Conservation (phyloP, 2,797 vertebrate genomes). For the Mormyrus proboscirostris region DNA sequence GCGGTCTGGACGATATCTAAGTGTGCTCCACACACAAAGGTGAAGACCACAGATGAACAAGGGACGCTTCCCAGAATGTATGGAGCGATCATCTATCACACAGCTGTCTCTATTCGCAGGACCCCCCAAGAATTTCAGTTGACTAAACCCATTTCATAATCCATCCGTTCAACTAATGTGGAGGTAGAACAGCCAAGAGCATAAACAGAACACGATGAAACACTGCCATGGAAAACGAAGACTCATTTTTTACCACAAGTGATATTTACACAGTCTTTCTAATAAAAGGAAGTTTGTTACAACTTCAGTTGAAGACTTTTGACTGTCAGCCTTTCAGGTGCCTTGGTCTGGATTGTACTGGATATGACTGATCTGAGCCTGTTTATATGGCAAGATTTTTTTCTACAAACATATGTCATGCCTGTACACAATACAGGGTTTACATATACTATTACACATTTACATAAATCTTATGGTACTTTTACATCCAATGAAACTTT, state of each 20-base stretch:
- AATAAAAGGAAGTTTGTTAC: not conserved
- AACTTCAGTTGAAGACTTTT: not conserved
- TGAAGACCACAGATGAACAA: not conserved
- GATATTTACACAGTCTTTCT: not conserved
- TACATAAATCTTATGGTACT: not conserved
- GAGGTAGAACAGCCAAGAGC: not conserved
- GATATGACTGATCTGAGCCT: not conserved
- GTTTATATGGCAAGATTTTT: not conserved
- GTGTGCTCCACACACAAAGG: not conserved
- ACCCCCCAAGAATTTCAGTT: not conserved
- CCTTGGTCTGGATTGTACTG: not conserved
- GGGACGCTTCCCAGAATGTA: not conserved
- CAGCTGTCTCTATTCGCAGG: not conserved
- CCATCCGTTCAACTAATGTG: not conserved
- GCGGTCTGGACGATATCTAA: not conserved
- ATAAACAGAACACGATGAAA: not conserved
- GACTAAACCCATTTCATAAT: not conserved
- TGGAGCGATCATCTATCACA: not conserved
- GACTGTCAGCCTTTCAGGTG: not conserved
- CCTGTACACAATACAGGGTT: not conserved
- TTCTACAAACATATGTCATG: not conserved
- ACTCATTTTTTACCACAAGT: not conserved
- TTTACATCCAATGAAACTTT: not conserved
- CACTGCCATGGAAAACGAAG: not conserved
- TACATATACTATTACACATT: not conserved